These are phyloP conservation scores for Styela plicata DNA, from an alignment of 23 tunicate genomes.

Conservation along the genomic window DNA sequence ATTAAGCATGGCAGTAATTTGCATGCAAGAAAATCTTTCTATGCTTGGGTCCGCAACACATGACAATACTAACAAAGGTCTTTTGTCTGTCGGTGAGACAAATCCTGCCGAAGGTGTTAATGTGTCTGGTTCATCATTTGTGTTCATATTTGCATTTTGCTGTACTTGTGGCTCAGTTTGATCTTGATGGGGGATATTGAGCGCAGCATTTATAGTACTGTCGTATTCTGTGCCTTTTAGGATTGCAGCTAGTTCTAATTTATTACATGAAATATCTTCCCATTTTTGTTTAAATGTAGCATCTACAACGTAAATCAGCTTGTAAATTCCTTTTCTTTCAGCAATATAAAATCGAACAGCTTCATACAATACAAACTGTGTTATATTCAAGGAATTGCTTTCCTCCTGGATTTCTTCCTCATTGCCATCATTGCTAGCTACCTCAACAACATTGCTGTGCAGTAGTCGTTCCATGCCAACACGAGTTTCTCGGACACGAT, in stretches of 20 bases:
- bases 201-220: not conserved
- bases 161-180: not conserved
- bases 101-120: not conserved
- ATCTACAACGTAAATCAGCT: constrained; percentile 77
- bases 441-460: constrained; percentile 61
- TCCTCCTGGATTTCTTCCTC: not conserved
- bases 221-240: constrained; percentile 39
- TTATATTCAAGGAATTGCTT: not conserved
- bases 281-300: constrained; percentile 51
- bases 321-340: constrained; percentile 40
- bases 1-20: constrained; percentile 60
- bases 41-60: constrained; percentile 31
- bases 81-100: not conserved
- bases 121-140: not conserved
- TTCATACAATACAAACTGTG: constrained; percentile 45
- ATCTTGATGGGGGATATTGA: not conserved
- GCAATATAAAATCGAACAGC: constrained; percentile 67
- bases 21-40: constrained; percentile 49
- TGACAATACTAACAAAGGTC: constrained; percentile 64
- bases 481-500: constrained; percentile 39
- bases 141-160: constrained; percentile 18
- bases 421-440: not conserved
- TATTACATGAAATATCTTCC: constrained; percentile 47
- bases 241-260: constrained; percentile 58
- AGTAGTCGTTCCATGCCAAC: constrained; percentile 59